Base-by-base conservation (phyloP, 2,888 invertebrate genomes). In the Ornithoptera alexandrae region DNA sequence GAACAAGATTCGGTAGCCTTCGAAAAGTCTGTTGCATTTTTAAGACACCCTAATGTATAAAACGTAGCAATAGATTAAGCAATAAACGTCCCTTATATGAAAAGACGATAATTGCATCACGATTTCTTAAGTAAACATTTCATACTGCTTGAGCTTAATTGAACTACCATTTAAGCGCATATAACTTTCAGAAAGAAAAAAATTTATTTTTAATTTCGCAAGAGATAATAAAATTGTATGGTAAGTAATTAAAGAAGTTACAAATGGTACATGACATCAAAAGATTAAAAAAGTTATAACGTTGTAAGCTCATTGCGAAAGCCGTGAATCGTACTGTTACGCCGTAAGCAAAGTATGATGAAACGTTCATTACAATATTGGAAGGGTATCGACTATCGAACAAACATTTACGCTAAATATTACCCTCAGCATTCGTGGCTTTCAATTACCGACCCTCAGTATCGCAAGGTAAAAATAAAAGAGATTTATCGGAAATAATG, bases 371-470 rank as follows among this genome's bases (percentile, higher is more conserved):
- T 78, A 75, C 78, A 78, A 76, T 58, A 30, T 70, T 24, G 68
- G 68, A 68, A 68, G 68, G 74, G 74, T 84, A 83, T 81, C 81
- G 83, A 84, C 84, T 84, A 84, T 85, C 82, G 80, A 71, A 72
- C 74, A 73, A 75, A 75, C 76, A 74, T 83, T 79, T 78, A 74
- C 75, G 78, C 79, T 81, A 75, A 75, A 81, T 83, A 86, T 79
- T 85, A 82, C 24, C 79, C 79, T 77, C 82, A 81, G 84, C 87
- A n/a, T 83, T 78, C 71, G 46, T 46, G 71, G 75, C 77, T 78
- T 74, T 75, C 76, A 73, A 70, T 74, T 71, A 72, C 74, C 72
- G 72, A 84, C 79, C 77, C 77, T 77, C 77, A 76, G 79, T 80
- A 75, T 75, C 76, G 61, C 61, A 68, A 76, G 68, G 72, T 73